Conservation (phyloP, 2,113 vertebrate genomes). For the Trematocara nigrifrons region DNA sequence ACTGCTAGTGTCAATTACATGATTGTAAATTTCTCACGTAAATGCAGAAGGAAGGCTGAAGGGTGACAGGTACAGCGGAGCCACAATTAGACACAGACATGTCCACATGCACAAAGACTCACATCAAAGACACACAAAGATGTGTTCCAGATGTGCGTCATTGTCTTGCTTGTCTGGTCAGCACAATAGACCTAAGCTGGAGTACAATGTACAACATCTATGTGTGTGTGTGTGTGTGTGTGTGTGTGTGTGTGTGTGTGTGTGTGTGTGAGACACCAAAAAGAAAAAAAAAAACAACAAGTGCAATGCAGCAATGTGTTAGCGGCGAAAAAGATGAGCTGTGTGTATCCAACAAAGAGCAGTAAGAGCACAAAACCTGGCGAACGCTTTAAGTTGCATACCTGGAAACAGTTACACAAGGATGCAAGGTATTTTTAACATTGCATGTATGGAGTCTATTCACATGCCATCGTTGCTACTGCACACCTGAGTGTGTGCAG, state of each 20-base stretch:
- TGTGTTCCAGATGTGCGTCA: slow-evolving; percentile 34
- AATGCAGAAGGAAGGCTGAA: background rate
- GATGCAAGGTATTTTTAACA: background rate
- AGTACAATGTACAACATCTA: slow-evolving; percentile 3
- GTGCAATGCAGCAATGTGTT: background rate
- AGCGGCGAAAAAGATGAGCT: background rate
- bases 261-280: background rate
- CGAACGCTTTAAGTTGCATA: background rate
- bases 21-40: background rate
- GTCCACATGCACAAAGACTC: background rate
- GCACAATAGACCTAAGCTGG: background rate
- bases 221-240: background rate
- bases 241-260: background rate
- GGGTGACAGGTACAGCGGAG: background rate
- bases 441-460: background rate
- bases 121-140: background rate
- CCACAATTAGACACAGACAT: background rate
- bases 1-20: background rate
- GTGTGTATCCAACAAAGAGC: background rate
- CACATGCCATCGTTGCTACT: background rate
- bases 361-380: background rate
- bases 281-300: background rate
- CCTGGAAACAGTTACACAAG: slow-evolving; percentile 4
- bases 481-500: background rate
- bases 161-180: background rate